Evolutionary conservation across 2,888 invertebrate genomes (phyloP).

Genomic region (Melinopterus prodromus): DNA sequence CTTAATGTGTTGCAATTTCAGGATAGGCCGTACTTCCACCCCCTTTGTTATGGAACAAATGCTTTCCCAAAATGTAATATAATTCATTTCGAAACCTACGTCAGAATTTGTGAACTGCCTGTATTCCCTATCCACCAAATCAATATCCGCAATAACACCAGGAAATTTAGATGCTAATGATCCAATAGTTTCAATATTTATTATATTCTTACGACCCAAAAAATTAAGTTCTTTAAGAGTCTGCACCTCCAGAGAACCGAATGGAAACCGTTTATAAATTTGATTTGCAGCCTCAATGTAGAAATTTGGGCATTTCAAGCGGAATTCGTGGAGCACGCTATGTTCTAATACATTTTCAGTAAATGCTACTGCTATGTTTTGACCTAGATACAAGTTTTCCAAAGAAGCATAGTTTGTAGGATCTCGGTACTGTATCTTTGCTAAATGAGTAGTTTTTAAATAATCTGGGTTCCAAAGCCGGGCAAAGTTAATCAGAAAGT

Average conservation of each 20-base stretch:
- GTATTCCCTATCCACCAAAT: constrained; percentile 36
- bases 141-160: constrained; percentile 26
- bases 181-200: constrained; percentile 30
- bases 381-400: constrained; percentile 35
- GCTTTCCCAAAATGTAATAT: constrained; percentile 33
- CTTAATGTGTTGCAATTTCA: constrained; percentile 16
- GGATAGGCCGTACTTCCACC: constrained; percentile 29
- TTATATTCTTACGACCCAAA: constrained; percentile 14
- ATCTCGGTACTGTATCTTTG: constrained; percentile 36
- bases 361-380: constrained; percentile 32
- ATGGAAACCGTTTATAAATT: constrained; percentile 36
- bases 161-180: constrained; percentile 28
- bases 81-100: constrained; percentile 11
- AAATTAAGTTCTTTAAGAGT: constrained; percentile 27
- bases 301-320: constrained; percentile 35
- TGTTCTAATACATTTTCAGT: constrained; percentile 24
- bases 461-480: too few species aligned
- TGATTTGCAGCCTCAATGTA: constrained; percentile 36
- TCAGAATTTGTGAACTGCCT: constrained; percentile 21
- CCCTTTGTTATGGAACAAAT: constrained; percentile 33
- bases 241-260: constrained; percentile 30
- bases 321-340: constrained; percentile 21
- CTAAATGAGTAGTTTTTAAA: constrained; percentile 30
- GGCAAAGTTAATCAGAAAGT: too few species aligned
- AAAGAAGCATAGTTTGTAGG: constrained; percentile 32